Base-by-base conservation (phyloP, 2,797 vertebrate species). In the Lacerta agilis region DNA sequence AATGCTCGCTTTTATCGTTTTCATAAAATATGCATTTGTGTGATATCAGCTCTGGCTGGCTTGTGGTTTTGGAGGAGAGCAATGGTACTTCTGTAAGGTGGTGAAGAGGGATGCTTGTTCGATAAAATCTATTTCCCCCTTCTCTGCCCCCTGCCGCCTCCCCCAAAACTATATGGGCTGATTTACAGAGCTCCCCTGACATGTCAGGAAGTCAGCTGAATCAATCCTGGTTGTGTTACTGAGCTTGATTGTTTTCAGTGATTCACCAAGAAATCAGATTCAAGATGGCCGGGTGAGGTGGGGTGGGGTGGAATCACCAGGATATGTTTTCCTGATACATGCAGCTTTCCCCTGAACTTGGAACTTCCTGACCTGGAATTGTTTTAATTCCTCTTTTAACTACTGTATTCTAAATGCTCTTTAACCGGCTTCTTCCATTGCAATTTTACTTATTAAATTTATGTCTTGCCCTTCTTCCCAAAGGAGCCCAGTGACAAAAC, bases 11-110 rank as follows among this genome's bases (percentile, higher is more conserved):
- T 91, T 89, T 71, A 82, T 86, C 2, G 15, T 79, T 86, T 78
- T 93, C 71, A 78, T 90, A 71, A 92, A 92, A 33, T 84, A 79
- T 23, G 73, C 80, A 91, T 87, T 83, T 55, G 78, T 90, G 92
- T 87, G 85, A 88, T 85, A 90, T 92, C 88, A 86, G 78, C 58
- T 85, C 58, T 36, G 38, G 9, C 18, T 87, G 89, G 33, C 61
- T 93, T 79, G 75, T 80, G 87, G 92, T 88, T 83, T 41, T 90
- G 75, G 83, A 25, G 66, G 41, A 6, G 75, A 83, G 76, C 15
- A 61, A 1, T 76, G 92, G 73, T 72, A 82, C 43, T 69, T 71
- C 77, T 38, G 15, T 10, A 23, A 64, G 13, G 49, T 61, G 15
- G 49, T 41, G 36, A 83, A 43, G 43, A 33, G 27, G 29, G 15